A percentile compares a stretch with the other conserved stretches of the same genome.
Evolutionary conservation across 2,113 vertebrate species (phyloP).

Genomic region (Monarcha castaneiventris): DNA sequence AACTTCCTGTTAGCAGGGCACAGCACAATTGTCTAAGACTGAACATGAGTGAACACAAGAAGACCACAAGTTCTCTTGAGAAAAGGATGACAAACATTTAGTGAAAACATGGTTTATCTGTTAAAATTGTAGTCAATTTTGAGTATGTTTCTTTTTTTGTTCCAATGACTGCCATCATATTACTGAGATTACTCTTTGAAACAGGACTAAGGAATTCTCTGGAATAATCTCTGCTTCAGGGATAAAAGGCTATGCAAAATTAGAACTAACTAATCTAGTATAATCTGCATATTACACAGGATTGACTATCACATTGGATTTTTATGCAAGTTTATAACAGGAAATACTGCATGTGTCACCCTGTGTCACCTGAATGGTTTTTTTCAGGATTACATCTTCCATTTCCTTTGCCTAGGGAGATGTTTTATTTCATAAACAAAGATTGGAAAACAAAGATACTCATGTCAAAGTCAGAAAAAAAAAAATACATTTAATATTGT

Average conservation of each 20-base stretch:
- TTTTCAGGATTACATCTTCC: neutral
- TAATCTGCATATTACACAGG: neutral
- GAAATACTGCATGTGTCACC: neutral
- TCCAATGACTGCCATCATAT: neutral
- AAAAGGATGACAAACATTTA: neutral
- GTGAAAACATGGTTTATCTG: neutral
- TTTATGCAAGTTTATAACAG: neutral
- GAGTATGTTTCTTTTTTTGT: neutral
- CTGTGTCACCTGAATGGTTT: neutral
- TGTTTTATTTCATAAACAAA: neutral
- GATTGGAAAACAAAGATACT: neutral
- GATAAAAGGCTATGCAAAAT: neutral
- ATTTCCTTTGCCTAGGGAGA: neutral
- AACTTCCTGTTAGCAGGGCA: neutral
- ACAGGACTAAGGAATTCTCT: neutral
- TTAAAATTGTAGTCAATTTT: neutral
- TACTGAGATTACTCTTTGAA: neutral
- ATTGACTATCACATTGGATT: neutral
- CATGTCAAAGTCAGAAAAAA: neutral
- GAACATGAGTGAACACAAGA: neutral
- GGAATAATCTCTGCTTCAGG: neutral
- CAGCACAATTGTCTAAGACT: neutral
- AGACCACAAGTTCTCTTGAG: neutral
- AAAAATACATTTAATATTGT: neutral
- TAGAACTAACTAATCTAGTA: neutral